Conservation (phyloP, 1,140 invertebrate genomes). For the Lordiphosa clarofinis region DNA sequence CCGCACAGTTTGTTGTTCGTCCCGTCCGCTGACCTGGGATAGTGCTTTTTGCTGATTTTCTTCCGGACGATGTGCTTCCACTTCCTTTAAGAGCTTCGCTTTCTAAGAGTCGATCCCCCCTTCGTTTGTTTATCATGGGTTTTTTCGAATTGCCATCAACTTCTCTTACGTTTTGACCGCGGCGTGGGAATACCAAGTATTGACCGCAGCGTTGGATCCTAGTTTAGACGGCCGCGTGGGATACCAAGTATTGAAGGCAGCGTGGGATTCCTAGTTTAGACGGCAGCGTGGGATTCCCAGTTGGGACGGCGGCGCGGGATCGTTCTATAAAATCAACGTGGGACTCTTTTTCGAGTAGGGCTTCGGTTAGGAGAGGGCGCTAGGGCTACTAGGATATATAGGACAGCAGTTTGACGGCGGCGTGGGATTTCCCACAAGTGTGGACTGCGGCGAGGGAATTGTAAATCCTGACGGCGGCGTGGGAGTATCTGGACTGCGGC, state of each 20-base stretch:
- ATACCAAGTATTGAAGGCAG: constrained; percentile 26
- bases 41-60: neutral
- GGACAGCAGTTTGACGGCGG: constrained; percentile 4
- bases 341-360: constrained; percentile 41
- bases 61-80: neutral
- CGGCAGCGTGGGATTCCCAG: constrained; percentile 31
- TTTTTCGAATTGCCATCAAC: constrained; percentile 2
- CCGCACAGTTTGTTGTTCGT: constrained; percentile 2
- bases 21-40: constrained; percentile 3
- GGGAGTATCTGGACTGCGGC: constrained; percentile 45
- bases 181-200: constrained; percentile 27
- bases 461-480: constrained; percentile 20
- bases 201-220: constrained; percentile 44
- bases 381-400: constrained; percentile 30
- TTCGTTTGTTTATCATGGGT: constrained; percentile 17
- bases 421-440: constrained; percentile 7
- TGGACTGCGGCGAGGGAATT: constrained; percentile 37
- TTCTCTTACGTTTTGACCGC: constrained; percentile 45
- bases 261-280: constrained; percentile 21
- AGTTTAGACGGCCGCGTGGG: constrained; percentile 17
- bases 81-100: constrained; percentile 5
- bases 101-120: constrained; percentile 1
- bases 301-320: constrained; percentile 40
- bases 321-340: constrained; percentile 17
- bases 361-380: constrained; percentile 50